Evolutionary conservation across 1,140 invertebrate genomes (phyloP), one percentile per base, ranked within the genome.

Genomic region (Probaryconus sp.): DNA sequence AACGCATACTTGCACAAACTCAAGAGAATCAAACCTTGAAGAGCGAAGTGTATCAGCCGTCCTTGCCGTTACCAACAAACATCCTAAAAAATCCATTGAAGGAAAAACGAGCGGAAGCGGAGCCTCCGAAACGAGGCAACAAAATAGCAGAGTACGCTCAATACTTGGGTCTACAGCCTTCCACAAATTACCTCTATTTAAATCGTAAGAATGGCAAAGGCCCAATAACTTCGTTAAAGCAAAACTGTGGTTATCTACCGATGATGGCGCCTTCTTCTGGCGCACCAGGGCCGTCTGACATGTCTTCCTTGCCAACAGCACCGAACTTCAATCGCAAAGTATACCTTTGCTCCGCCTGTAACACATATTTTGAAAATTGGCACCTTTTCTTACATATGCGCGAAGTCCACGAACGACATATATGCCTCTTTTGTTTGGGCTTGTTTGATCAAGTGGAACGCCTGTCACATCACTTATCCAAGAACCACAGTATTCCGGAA

Each of bases 321-420:
- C 70, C 70, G 43, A 89, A 90, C 77, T 90, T 91, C n/a, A 92
- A 91, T 13, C 86, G 92, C 35, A 93, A 93, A 85, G 93, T 94
- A 48, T 94, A 93, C 72, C 81, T 93, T 9, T 95, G 94, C 81
- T 92, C 92, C 5, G 91, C 92, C 0, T 95, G 94, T 82, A 92
- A 91, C 16, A 93, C 91, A 1, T 94, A 94, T 73, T 94, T 94
- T 86, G 93, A 94, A 84, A 93, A 93, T 71, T 95, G 93, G 93
- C 94, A 94, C 86, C 86, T 95, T 18, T 95, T 94, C 81, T 81
- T 93, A 6, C 94, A 95, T 74, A 94, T 95, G 92, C 88, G 92
- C 38, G 93, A 94, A 71, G 89, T 92, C 11, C 94, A 95, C 81
- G 91, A 92, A 64, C 89, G 93, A 28, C 92, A 92, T 78, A 93